Conservation (phyloP, 2,888 invertebrate genomes). For the Mythimna lalbum region DNA sequence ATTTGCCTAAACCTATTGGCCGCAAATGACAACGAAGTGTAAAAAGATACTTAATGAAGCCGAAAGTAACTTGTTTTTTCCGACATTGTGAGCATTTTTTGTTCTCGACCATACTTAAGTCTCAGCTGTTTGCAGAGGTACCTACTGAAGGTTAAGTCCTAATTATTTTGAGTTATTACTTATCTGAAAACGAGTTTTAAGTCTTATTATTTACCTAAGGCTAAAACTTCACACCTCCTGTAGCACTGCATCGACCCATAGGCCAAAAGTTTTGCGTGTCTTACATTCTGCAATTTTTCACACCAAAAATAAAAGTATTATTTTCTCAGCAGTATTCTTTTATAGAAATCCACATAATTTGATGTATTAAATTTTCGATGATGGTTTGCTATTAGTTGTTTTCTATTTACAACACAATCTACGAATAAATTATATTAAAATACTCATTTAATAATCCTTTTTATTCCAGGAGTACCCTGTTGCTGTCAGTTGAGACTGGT, state of each 20-base stretch:
- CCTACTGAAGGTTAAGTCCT: background rate
- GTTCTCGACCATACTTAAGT: background rate
- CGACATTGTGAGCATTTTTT: background rate
- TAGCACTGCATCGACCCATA: background rate
- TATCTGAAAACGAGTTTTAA: slow-evolving; percentile 4
- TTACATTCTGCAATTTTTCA: background rate
- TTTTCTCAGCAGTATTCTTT: background rate
- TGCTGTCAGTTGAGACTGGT: too few species aligned
- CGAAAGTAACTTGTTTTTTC: background rate
- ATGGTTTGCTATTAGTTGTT: background rate
- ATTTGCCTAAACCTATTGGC: too few species aligned
- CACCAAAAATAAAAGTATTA: background rate
- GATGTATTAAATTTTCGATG: background rate
- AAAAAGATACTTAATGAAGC: background rate
- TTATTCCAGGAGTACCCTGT: too few species aligned
- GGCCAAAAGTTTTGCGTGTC: background rate
- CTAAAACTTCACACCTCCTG: background rate
- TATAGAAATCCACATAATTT: background rate
- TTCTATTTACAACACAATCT: too few species aligned
- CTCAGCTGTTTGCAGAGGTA: background rate
- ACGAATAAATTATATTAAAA: background rate
- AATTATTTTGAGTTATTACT: background rate
- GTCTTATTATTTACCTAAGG: background rate
- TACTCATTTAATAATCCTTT: background rate
- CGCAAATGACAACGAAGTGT: background rate